Evolutionary conservation across 2,888 invertebrate species (phyloP), one percentile per base, ranked within the genome.

Genomic region (Hyposoter dolosus): DNA sequence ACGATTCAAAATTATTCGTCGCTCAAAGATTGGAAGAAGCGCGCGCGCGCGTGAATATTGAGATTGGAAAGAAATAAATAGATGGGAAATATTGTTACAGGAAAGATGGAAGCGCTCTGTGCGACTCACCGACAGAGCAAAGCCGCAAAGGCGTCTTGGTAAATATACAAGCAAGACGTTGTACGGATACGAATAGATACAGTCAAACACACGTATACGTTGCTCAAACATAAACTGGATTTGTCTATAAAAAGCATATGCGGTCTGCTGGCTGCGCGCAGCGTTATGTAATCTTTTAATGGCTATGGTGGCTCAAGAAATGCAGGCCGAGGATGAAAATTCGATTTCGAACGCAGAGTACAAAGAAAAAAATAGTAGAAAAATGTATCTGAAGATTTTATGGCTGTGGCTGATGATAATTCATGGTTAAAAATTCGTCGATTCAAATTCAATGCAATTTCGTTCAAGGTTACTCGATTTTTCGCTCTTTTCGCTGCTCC

Each of bases 231-330:
- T 87, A 88, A 88, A 89, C 89, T 88, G 87, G 88, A 89, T 89
- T 89, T 89, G 87, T 89, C 89, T 89, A 89, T 89, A 89, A 89
- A 89, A 89, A 89, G 89, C 89, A 89, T 88, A 86, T 80, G 86
- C 82, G 84, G 88, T 83, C 86, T 85, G 87, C 79, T 88, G 84
- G 88, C 88, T 84, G 85, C 83, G 88, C 81, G 90, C 89, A 88
- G 88, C 88, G 89, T 92, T 92, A 92, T 86, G 89, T 92, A 92
- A 92, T 89, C 89, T 89, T 82, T 82, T 69, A 82, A 89, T 91
- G 90, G 90, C 89, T 92, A 91, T 92, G 91, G 91, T 92, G 91
- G 89, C 91, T 86, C 77, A 68, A 56, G 77, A 81, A 19, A 35
- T 28, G 75, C 43, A 43, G 77, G 56, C 43, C 19, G 32, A 56